Conservation (phyloP, 1,140 invertebrate genomes). For the Lepidurus arcticus region DNA sequence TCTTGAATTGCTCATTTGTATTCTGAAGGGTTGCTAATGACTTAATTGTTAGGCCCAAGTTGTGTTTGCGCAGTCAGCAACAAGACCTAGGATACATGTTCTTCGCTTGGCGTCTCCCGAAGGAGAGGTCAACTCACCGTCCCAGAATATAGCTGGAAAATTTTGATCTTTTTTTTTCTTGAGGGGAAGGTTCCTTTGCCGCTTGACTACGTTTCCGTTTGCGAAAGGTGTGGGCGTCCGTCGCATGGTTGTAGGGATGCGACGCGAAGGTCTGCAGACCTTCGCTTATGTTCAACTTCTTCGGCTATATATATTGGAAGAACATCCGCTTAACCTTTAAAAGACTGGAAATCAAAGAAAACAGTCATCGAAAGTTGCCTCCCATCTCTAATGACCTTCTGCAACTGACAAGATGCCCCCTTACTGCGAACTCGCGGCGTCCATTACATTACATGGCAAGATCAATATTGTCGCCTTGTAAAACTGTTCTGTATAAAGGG, state of each 20-base stretch:
- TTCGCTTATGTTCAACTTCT: background rate
- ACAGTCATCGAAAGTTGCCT: background rate
- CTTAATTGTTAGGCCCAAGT: too few species aligned
- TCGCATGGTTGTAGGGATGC: background rate
- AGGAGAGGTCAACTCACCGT: background rate
- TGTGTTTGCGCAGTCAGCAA: too few species aligned
- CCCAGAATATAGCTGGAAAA: background rate
- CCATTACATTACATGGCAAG: constrained; percentile 4
- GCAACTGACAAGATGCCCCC: constrained; percentile 5
- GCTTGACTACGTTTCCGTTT: background rate
- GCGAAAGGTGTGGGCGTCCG: constrained; percentile 6
- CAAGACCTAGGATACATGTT: too few species aligned
- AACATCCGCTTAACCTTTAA: background rate
- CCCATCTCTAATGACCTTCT: background rate
- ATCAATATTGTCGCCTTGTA: background rate
- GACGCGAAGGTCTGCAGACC: background rate
- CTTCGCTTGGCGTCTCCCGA: too few species aligned
- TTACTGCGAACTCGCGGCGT: constrained; percentile 7
- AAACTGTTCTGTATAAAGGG: background rate
- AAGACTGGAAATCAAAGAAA: background rate
- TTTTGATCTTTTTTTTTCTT: too few species aligned
- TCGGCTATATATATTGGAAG: background rate
- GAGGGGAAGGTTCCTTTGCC: background rate
- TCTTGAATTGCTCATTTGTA: too few species aligned
- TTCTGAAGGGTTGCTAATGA: too few species aligned